Evolutionary conservation across 1,140 invertebrate genomes (phyloP), one percentile per base, ranked within the genome.

Genomic region (Drosophila varians): DNA sequence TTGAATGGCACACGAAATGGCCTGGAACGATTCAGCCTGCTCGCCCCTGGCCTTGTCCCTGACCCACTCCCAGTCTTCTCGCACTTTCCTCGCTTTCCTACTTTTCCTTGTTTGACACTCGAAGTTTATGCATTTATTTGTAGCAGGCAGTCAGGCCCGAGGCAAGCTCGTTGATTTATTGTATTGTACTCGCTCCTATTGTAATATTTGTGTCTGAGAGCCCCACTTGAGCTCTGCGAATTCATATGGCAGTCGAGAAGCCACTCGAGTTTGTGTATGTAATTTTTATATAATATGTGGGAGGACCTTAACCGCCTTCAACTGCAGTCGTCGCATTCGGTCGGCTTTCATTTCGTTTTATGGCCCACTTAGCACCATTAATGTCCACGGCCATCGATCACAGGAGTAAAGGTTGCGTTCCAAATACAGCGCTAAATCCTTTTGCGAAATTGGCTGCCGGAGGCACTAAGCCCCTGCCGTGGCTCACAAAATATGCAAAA

Each of bases 71-170:
- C 49, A 25, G 6, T 11, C 16, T 21, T 4, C 16, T 18, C 19
- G 6, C n/a, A 18, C 38, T 2, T 8, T 18, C 38, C 4, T 25
- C 46, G 38, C 16, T 42, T 4, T 28, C 25, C 21, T 1, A 28
- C 25, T 56, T 48, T 47, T 54, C 34, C 49, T 42, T 75, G 68
- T 66, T 65, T 57, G 80, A 48, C 61, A 68, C 80, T 86, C 45
- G 47, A 80, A 84, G 84, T 76, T 86, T 86, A 79, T 86, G 82
- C 72, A 86, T 86, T 87, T 80, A 80, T 87, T 86, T 87, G 73
- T 80, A 70, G 54, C 56, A 61, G 77, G 49, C 56, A 60, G 71
- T 56, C 31, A 57, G 54, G 68, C 19, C 21, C 21, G 19, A 40
- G 46, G 18, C 14, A 8, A 26, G 14, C 66, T 64, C 57, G 61